Evolutionary conservation across 1,140 invertebrate species (phyloP).

Genomic region (Cotesia typhae): DNA sequence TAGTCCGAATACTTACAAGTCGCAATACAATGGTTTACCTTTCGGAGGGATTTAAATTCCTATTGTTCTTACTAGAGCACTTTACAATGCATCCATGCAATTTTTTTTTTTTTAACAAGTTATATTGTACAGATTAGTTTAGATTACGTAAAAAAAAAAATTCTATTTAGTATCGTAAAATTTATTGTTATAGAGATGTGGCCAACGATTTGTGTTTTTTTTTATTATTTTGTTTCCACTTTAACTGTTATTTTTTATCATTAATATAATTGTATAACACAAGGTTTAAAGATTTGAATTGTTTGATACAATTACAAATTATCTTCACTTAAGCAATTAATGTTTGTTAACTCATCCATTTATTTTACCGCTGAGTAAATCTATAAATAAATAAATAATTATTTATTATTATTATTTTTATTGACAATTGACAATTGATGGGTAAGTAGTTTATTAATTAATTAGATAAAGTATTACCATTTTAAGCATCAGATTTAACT

Average conservation of each 20-base stretch:
- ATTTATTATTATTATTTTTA: background rate
- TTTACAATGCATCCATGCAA: slow-evolving; percentile 14
- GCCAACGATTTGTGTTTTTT: slow-evolving; percentile 33
- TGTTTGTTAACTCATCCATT: slow-evolving; percentile 34
- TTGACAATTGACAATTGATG: background rate
- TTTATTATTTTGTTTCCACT: slow-evolving; percentile 33
- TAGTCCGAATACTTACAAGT: too few species aligned
- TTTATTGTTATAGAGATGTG: slow-evolving; percentile 30
- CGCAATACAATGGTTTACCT: too few species aligned
- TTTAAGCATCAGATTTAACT: slow-evolving; percentile 61
- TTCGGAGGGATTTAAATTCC: too few species aligned
- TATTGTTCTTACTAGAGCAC: too few species aligned
- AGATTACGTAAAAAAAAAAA: slow-evolving; percentile 30
- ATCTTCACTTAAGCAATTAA: slow-evolving; percentile 36
- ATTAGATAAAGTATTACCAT: background rate
- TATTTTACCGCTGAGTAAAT: slow-evolving; percentile 27
- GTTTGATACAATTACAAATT: slow-evolving; percentile 29
- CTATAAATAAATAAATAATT: slow-evolving; percentile 34
- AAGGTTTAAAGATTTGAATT: slow-evolving; percentile 36
- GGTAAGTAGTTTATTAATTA: background rate
- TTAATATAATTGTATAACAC: slow-evolving; percentile 40
- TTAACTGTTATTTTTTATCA: slow-evolving; percentile 27
- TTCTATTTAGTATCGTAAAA: slow-evolving; percentile 8
- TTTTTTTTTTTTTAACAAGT: slow-evolving; percentile 22
- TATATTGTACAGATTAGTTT: slow-evolving; percentile 23